Conservation (phyloP, 1,140 invertebrate genomes). For the Panonychus citri region DNA sequence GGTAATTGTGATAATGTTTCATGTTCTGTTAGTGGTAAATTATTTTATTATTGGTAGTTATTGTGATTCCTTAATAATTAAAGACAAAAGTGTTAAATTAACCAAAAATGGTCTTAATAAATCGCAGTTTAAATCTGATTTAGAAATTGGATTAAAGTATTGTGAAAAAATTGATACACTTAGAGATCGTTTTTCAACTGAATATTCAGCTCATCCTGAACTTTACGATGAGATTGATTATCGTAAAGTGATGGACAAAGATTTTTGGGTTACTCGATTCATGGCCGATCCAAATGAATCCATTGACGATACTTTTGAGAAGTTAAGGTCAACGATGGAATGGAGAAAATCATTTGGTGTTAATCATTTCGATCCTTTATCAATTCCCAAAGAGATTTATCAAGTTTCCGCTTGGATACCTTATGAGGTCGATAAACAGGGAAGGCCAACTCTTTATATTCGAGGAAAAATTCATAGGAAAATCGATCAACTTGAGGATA, state of each 20-base stretch:
- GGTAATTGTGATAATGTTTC: too few relatives aligned
- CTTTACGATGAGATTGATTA: constrained; percentile 1
- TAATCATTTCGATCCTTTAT: neutral
- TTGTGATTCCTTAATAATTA: too few relatives aligned
- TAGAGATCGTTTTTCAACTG: neutral
- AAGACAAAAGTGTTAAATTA: too few relatives aligned
- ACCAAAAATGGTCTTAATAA: too few relatives aligned
- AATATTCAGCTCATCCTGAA: neutral
- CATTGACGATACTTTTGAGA: neutral
- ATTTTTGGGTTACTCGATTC: neutral
- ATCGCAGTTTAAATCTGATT: too few relatives aligned
- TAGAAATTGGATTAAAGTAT: too few relatives aligned
- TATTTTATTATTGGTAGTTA: too few relatives aligned
- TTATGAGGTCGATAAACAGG: constrained; percentile 1
- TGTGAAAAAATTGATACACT: neutral
- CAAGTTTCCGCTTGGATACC: constrained; percentile 1
- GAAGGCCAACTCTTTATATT: constrained; percentile 1
- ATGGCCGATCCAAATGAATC: neutral
- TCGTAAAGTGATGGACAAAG: neutral
- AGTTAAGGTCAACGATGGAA: neutral
- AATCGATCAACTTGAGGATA: neutral
- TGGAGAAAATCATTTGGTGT: constrained; percentile 2
- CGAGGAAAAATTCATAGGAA: constrained; percentile 5
- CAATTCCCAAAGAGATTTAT: constrained; percentile 1
- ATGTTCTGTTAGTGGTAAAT: too few relatives aligned